These are phyloP conservation scores for Steinernema feltiae DNA, from an alignment of 1,140 invertebrate genomes.

Conservation along the genomic window DNA sequence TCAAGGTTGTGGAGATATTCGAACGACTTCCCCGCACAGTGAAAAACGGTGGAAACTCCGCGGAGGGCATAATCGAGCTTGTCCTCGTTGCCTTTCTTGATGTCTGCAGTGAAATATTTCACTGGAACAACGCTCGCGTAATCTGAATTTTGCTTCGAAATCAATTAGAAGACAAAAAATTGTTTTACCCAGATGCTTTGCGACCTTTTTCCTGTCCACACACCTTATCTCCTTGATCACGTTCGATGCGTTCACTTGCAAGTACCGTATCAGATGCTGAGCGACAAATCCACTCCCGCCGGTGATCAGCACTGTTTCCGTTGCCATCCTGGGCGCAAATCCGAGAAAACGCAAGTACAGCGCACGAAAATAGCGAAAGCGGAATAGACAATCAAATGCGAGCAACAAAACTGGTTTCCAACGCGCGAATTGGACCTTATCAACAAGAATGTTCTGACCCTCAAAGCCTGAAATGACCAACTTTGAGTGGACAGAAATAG, in stretches of 20 bases:
- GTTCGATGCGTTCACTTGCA: neutral
- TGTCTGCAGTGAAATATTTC: conserved; percentile 11
- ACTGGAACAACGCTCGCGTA: conserved; percentile 13
- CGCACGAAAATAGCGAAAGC: neutral
- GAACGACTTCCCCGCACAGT: conserved; percentile 8
- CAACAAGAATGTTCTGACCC: too few species aligned
- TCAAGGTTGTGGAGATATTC: neutral
- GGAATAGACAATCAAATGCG: neutral
- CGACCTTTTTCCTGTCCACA: conserved; percentile 4
- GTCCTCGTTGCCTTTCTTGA: neutral
- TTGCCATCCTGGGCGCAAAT: neutral
- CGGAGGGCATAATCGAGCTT: neutral
- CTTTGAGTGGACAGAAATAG: too few species aligned
- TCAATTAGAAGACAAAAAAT: neutral
- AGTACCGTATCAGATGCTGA: conserved; percentile 19
- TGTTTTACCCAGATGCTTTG: neutral
- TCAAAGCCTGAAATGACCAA: too few species aligned
- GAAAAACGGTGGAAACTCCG: conserved; percentile 16
- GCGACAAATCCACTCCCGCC: conserved; percentile 18
- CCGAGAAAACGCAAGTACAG: neutral
- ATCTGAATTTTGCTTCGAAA: neutral
- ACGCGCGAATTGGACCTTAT: neutral
- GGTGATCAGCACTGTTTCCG: conserved; percentile 18
- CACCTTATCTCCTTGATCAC: conserved; percentile 13
- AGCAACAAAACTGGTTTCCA: neutral